Evolutionary conservation across 2,888 invertebrate genomes (phyloP), one percentile per base, ranked within the genome.

Genomic region (Elysia crispata): DNA sequence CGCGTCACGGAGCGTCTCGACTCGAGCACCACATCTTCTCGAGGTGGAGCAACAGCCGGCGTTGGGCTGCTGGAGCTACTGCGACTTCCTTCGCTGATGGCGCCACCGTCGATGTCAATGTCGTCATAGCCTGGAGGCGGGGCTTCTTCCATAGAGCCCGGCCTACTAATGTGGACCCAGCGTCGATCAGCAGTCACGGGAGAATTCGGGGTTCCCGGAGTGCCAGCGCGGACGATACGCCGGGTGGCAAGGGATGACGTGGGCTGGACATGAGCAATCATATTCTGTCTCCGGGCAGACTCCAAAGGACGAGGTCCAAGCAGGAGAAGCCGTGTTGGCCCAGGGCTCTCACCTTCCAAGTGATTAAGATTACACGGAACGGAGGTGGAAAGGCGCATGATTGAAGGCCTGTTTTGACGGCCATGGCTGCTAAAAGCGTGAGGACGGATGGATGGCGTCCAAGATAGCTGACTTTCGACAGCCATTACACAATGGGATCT

Each of bases 341-440:
- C 41, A 41, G 41, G 5, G 41, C 41, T 11, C 41, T 41, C 41
- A 41, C 41, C 74, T 1, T 66, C 79, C 67, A 79, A 28, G 50
- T 80, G 76, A 49, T 80, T 76, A 31, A 80, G 70, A 57, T 80
- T 80, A 72, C 80, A 80, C 8, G 80, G 80, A 0, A 80, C 80
- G n/a, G 80, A 80, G n/a, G 80, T 62, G 1, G 80, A 70, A 23
- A 70, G 49, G 5, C 80, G 76, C 5, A 76, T 54, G 28, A 64
- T 80, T 33, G 75, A 78, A 73, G 25, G 64, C 8, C 60, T 23
- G 54, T 66, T 75, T 23, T 23, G 25, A 41, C 5, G 41, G 11
- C 41, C 41, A 41, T 41, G 41, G 41, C 11, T 41, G 41, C 41
- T 41, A 41, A 41, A 50, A 30, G 50, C n/a, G 23, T 73, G 73